A percentile compares a stretch with the other conserved stretches of the same genome.
phyloP scores from a whole-genome alignment of 2,888 invertebrate genomes.

The Argyresthia goedartella region DNA sequence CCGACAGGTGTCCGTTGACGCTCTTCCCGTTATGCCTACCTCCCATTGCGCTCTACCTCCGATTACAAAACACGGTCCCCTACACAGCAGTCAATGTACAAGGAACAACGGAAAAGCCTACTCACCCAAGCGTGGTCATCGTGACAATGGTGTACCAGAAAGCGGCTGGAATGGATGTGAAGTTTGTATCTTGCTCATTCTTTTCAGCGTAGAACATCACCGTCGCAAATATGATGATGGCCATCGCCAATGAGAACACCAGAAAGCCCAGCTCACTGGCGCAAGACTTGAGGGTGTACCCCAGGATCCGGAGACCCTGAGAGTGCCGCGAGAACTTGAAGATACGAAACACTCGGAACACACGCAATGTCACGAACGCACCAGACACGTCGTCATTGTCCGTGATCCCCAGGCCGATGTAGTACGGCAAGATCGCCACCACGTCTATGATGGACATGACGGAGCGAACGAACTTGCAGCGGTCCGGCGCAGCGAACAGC shows the following conservation, averaged over 20 bases:
- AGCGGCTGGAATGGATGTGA: conserved; percentile 99
- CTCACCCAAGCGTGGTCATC: conserved; percentile 99
- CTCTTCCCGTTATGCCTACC: neutral
- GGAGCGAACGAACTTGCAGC: conserved; percentile 96
- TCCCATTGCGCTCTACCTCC: conserved; percentile 1
- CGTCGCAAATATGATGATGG: conserved; percentile 99
- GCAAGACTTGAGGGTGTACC: conserved; percentile 99
- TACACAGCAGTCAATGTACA: neutral
- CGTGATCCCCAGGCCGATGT: conserved; percentile 97
- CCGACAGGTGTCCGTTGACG: conserved; percentile 46
- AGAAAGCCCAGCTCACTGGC: conserved; percentile 99
- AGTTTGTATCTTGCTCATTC: conserved; percentile 96
- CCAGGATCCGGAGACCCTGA: conserved; percentile 97
- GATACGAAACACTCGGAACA: conserved; percentile 99
- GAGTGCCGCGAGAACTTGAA: conserved; percentile 99
- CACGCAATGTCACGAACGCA: conserved; percentile 98
- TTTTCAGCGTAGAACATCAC: conserved; percentile 99
- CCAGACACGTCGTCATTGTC: conserved; percentile 99
- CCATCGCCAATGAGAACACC: conserved; percentile 99
- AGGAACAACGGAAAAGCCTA: conserved; percentile 21
- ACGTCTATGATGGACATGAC: conserved; percentile 99
- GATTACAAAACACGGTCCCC: too few relatives aligned
- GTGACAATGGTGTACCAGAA: conserved; percentile 99
- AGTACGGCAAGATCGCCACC: conserved; percentile 98
- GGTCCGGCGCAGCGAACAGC: conserved; percentile 97